Evolutionary conservation across 2,888 invertebrate species (phyloP), one percentile per base, ranked within the genome.

Genomic region (Platerodrilus igneus): DNA sequence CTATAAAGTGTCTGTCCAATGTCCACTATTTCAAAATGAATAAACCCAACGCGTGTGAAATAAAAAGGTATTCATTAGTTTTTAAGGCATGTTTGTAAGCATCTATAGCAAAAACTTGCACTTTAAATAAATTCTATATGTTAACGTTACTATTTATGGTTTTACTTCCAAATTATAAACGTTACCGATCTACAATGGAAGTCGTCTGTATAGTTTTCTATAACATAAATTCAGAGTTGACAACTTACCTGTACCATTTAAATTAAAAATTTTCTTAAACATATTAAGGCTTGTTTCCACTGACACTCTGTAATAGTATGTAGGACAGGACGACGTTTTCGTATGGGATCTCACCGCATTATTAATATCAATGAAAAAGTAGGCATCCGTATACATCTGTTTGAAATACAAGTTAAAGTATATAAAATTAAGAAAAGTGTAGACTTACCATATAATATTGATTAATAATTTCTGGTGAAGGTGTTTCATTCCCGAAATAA

Each of bases 341-440:
- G 50, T 25, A 30, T 60, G 61, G 4, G 45, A 31, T 46, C 41
- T 48, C 1, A 57, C 48, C 4, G 57, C 37, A 4, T 46, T 51
- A 4, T 53, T 38, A 5, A 61, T 47, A 10, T 52, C 52, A 13
- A 47, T 25, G 15, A 55, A 39, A 32, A 66, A 63, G 19, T 58
- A 57, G 9, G 50, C 51, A 33, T 66, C 66, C 3, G 59, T 54
- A 40, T 59, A 55, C 13, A 65, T 37, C 64, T n/a, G n/a, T n/a
- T n/a, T n/a, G n/a, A n/a, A n/a, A n/a, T 66, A 49, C 23, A 61
- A 63, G n/a, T n/a, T n/a, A 15, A 46, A 44, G 23, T 6, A 34
- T 32, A 10, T 2, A 13, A n/a, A 1, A 5, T 9, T 7, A 25
- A 18, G 11, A 3, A 5, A 11, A 13, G 1, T n/a, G 14, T 7